Conservation (phyloP, 2,113 vertebrate species). For the Myotis brandtii region DNA sequence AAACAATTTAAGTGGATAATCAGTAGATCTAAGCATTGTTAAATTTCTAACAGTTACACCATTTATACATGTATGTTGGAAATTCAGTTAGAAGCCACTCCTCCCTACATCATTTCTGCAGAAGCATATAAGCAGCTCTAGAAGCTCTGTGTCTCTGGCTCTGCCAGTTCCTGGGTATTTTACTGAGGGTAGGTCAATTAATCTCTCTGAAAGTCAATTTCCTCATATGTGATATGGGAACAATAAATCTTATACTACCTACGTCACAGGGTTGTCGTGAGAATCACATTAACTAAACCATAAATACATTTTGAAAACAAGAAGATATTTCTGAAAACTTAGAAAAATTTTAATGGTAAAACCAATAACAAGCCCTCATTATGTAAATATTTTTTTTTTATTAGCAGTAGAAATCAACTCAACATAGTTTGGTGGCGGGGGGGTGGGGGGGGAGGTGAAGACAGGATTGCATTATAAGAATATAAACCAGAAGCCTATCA, state of each 20-base stretch:
- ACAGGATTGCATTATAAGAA: not conserved
- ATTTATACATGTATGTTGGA: not conserved
- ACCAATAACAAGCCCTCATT: not conserved
- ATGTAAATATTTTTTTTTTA: not conserved
- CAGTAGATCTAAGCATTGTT: not conserved
- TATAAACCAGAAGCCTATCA: not conserved
- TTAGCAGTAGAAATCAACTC: conserved; percentile 32
- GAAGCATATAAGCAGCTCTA: not conserved
- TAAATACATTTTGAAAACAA: not conserved
- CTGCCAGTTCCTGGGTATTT: not conserved
- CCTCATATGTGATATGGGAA: not conserved
- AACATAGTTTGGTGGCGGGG: not conserved
- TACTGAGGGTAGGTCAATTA: not conserved
- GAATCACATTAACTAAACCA: conserved; percentile 37
- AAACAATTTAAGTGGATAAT: not conserved
- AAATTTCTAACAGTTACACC: not conserved
- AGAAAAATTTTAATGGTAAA: conserved; percentile 12
- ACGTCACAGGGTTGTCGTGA: not conserved
- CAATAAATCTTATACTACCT: not conserved
- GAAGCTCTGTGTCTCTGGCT: not conserved
- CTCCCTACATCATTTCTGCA: not conserved
- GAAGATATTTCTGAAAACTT: not conserved
- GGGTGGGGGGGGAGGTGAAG: not conserved
- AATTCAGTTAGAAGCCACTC: not conserved
- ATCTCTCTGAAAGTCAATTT: not conserved